These are phyloP conservation scores for Strigops habroptila DNA, from an alignment of 2,113 vertebrate genomes.

Conservation along the genomic window DNA sequence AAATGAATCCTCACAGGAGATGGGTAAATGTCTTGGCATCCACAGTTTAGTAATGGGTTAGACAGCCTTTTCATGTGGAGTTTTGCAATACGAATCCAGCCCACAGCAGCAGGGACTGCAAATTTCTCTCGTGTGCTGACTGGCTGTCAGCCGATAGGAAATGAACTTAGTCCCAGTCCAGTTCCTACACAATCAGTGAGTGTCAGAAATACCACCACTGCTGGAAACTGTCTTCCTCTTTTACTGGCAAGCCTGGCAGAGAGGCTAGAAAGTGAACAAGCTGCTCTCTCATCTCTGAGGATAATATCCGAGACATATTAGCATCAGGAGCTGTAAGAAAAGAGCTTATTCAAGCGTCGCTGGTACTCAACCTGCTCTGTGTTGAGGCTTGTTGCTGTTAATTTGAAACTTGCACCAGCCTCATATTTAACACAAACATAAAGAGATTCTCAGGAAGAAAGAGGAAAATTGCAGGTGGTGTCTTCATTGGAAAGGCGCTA, in stretches of 20 bases:
- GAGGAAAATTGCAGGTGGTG: background rate
- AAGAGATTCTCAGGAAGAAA: background rate
- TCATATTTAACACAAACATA: background rate
- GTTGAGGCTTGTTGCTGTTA: background rate
- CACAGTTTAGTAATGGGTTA: slow-evolving; percentile 32
- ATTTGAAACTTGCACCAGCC: background rate
- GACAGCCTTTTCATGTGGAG: slow-evolving; percentile 26
- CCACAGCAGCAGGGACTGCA: slow-evolving; percentile 19
- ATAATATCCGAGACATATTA: background rate
- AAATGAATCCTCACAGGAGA: slow-evolving; percentile 42
- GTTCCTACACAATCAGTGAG: background rate
- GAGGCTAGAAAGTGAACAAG: slow-evolving; percentile 11
- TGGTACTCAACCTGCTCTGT: background rate
- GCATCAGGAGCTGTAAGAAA: background rate
- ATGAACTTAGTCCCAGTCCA: slow-evolving; percentile 39
- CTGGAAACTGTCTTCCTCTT: slow-evolving; percentile 16
- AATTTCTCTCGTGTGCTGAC: background rate
- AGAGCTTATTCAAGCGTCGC: background rate
- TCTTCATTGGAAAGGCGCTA: background rate
- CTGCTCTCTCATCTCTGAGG: background rate
- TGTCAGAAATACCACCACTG: background rate
- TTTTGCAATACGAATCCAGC: slow-evolving; percentile 27
- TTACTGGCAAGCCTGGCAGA: slow-evolving; percentile 20
- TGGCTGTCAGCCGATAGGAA: slow-evolving; percentile 42
- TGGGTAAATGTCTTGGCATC: slow-evolving; percentile 20